These are phyloP conservation scores for Grammomys surdaster DNA, from an alignment of 2,113 vertebrate genomes.

Conservation along the genomic window DNA sequence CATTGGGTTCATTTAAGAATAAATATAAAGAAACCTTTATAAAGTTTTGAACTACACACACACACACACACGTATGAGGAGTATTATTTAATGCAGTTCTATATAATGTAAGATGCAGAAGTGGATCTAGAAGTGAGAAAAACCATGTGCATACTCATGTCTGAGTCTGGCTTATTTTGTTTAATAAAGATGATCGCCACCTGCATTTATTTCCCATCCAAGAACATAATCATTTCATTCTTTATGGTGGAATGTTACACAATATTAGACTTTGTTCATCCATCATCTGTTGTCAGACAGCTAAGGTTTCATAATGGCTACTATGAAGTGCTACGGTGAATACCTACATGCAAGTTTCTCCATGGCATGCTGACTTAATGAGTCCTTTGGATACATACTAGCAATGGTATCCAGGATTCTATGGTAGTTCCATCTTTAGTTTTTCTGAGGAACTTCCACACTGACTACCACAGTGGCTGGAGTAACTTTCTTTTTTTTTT, in stretches of 20 bases:
- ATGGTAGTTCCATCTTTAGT: not conserved
- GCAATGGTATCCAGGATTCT: not conserved
- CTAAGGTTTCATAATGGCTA: not conserved
- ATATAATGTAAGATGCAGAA: not conserved
- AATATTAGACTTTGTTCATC: not conserved
- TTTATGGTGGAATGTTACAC: not conserved
- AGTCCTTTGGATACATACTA: not conserved
- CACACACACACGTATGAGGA: not conserved
- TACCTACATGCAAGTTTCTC: not conserved
- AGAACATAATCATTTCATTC: not conserved
- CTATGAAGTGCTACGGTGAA: not conserved
- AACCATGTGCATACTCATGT: not conserved
- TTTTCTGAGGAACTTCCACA: not conserved
- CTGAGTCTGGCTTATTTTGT: not conserved
- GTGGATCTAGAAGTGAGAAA: not conserved
- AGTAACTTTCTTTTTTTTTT: not conserved
- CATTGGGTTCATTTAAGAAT: not conserved
- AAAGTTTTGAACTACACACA: not conserved
- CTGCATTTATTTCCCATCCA: not conserved
- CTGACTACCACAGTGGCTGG: not conserved
- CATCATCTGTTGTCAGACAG: not conserved
- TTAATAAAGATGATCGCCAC: not conserved
- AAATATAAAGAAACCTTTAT: slow-evolving; percentile 20
- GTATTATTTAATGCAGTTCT: not conserved
- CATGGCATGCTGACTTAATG: not conserved